Base-by-base conservation (phyloP, 2,113 vertebrate genomes). In the Malurus elegans region DNA sequence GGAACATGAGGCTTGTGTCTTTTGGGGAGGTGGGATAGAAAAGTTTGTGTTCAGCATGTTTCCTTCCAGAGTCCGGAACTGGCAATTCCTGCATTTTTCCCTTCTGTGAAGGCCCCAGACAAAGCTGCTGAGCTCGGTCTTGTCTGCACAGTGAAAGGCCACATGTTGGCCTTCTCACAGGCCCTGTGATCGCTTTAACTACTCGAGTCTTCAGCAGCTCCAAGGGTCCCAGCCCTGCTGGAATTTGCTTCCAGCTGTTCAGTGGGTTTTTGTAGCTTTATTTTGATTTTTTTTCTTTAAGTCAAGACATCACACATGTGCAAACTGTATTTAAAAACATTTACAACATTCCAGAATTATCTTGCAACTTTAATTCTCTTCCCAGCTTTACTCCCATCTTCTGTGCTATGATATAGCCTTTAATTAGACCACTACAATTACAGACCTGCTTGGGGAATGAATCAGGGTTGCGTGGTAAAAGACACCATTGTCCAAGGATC, bases 361-460 rank as follows among this genome's bases (percentile, higher is more conserved):
- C 84, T 84, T 65, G 36, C 57, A 36, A 60, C 61, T 95, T 94
- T 20, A 94, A 70, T 92, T 94, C 81, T 73, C 50, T 86, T 93
- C 71, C 88, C 53, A 72, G 48, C 61, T 58, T 51, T 57, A 78
- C 67, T 90, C 32, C 51, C 60, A n/a, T 92, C 65, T 70, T 92
- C 86, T 88, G 64, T 54, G 60, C 78, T 86, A 10, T 12, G 47
- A 80, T 86, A 60, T 48, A 94, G 94, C 56, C 94, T 97, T 88
- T 95, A 96, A 94, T 95, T 95, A 97, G 94, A 92, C 71, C 79
- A 88, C 88, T 94, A 70, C 88, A 93, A 94, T 97, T 95, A 96
- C 75, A 95, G 96, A 93, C 79, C 91, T 86, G 88, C 88, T 93
- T 54, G 67, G 40, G 64, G 67, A 92, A 88, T 73, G 86, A 92